Evolutionary conservation across 2,888 invertebrate species (phyloP).

Genomic region (Hirtodrosophila histrioides): DNA sequence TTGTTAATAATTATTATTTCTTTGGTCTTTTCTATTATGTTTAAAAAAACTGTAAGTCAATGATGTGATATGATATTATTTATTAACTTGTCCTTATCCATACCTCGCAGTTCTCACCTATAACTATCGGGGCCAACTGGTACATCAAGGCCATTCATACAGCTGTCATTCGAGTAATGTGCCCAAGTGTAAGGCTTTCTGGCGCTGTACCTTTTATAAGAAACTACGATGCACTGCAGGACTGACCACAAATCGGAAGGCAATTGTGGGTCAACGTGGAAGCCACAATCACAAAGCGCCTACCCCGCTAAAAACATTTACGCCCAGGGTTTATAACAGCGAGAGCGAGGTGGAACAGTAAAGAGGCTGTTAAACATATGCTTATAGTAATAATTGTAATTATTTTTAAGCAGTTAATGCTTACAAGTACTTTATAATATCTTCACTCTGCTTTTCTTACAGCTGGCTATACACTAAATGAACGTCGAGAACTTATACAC

Average conservation of each 20-base stretch:
- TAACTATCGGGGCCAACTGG: slow-evolving; percentile 81
- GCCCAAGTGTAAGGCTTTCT: slow-evolving; percentile 70
- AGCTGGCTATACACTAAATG: background rate
- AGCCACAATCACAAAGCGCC: slow-evolving; percentile 80
- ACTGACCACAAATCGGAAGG: slow-evolving; percentile 80
- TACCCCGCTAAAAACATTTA: slow-evolving; percentile 58
- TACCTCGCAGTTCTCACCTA: slow-evolving; percentile 66
- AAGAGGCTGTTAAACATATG: background rate
- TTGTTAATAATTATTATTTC: too few species aligned
- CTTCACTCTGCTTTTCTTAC: background rate
- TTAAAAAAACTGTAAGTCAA: slow-evolving; percentile 13
- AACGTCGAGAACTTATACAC: too few species aligned
- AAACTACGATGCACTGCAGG: slow-evolving; percentile 76
- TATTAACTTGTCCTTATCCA: background rate
- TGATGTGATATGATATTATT: background rate
- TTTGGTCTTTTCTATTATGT: too few species aligned
- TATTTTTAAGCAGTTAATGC: background rate
- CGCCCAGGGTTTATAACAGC: slow-evolving; percentile 37
- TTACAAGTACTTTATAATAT: background rate
- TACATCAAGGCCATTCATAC: slow-evolving; percentile 77
- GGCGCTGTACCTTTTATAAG: slow-evolving; percentile 81
- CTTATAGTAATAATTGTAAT: slow-evolving; percentile 1
- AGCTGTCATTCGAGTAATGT: slow-evolving; percentile 71
- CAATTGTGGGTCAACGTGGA: slow-evolving; percentile 61
- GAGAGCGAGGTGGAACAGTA: background rate